Base-by-base conservation (phyloP, 2,888 invertebrate species). In the Sarcophaga rosellei region DNA sequence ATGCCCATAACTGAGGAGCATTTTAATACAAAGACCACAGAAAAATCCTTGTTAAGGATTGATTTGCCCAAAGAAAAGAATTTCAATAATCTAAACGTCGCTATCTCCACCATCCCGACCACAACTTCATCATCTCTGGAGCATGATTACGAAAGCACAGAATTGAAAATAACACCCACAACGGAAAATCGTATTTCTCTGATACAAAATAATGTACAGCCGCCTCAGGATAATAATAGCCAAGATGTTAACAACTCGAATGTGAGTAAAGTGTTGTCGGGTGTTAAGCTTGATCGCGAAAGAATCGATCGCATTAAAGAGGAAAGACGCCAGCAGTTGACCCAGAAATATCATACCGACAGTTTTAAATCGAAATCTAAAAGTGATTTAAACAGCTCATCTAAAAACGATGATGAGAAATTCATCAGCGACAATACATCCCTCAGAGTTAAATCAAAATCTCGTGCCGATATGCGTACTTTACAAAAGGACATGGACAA, bases 301-400 rank as follows among this genome's bases (percentile, higher is more conserved):
- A 94, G 98, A 68, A 97, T 98, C 88, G 97, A 98, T 92, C 96
- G 96, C 91, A 98, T 98, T 92, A 98, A 98, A 93, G 97, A 98
- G 91, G 98, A 98, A 91, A 94, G 98, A n/a, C 94, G 98, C 74
- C 96, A 96, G 89, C 97, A 97, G 90, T 93, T 98, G 17, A 95
- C 97, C 68, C 97, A 98, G 91, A 97, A 97, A 92, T 97, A 97
- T 91, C 96, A 97, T 87, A 96, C 97, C 1, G 97, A 97, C 89
- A 96, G 97, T 12, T 96, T 97, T 84, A 94, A 94, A 89, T 94
- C 94, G n/a, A 94, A 94, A 88, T 93, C 93, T 17, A 93, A 93
- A 86, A 92, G 91, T 10, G 93, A 93, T 88, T 89, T 93, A 25
- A 90, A 92, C 8, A 35, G 35, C 53, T 90, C 91, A 8, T 87